phyloP scores from a whole-genome alignment of 1,140 invertebrate genomes.

The Zophobas atratus region DNA sequence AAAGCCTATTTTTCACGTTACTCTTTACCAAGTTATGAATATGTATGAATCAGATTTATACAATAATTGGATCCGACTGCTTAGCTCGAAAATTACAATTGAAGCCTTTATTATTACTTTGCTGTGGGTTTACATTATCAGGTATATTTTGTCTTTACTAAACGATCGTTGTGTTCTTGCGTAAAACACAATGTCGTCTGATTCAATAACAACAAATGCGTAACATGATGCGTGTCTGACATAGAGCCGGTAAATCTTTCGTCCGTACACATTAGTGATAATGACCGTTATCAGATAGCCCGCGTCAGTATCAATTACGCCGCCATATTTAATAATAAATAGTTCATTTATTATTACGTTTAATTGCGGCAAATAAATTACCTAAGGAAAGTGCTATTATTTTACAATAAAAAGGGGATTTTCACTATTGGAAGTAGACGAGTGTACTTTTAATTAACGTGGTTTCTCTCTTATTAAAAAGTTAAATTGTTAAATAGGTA shows the following conservation, averaged over 20 bases:
- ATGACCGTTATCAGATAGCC: background rate
- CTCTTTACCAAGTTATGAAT: no score
- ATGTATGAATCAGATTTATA: no score
- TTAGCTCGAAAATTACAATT: no score
- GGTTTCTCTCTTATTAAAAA: constrained; percentile 25
- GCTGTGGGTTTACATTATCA: no score
- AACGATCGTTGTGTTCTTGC: background rate
- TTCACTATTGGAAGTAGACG: constrained; percentile 1
- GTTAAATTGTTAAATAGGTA: background rate
- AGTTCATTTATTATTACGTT: constrained; percentile 8
- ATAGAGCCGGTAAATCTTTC: background rate
- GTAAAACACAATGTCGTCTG: background rate
- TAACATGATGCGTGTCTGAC: background rate
- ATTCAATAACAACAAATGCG: background rate
- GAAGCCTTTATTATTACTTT: no score
- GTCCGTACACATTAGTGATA: background rate
- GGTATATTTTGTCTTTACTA: background rate
- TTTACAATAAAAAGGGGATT: background rate
- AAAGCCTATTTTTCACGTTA: no score
- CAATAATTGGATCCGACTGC: no score
- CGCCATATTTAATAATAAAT: constrained; percentile 14
- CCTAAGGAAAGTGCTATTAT: constrained; percentile 22
- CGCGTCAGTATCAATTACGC: background rate
- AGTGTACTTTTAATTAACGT: constrained; percentile 26
- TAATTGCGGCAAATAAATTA: constrained; percentile 9